Base-by-base conservation (phyloP, 2,113 vertebrate genomes). In the Odontesthes bonariensis region DNA sequence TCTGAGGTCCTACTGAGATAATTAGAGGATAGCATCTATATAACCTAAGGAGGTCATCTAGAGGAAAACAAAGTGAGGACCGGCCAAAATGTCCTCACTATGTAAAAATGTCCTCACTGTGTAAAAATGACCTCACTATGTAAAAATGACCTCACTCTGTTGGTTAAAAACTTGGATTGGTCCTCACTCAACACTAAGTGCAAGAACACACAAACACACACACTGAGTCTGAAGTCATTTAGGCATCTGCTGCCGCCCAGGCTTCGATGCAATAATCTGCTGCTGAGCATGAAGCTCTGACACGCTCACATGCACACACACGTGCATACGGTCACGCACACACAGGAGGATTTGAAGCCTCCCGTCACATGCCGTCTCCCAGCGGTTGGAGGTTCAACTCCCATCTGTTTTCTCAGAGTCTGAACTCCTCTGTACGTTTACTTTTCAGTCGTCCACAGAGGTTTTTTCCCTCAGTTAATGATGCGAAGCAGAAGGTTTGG, bases 191-290 rank as follows among this genome's bases (percentile, higher is more conserved):
- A n/a, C n/a, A n/a, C n/a, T n/a, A n/a, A n/a, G n/a, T n/a, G n/a
- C 8, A 57, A 11, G 13, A 35, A 66, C 70, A 65, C 81, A 52
- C 51, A 64, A 40, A 57, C 40, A 53, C 60, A 42, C 35, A 49
- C 65, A 67, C 0, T 2, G 2, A 70, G 54, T 55, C 66, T 68
- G 40, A 70, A 76, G 69, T 80, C 75, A 77, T 82, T 75, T 75
- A 55, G 65, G 60, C 66, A 74, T 56, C 56, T 55, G 65, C 46
- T 67, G 73, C 77, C 81, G 84, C 49, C 16, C 3, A 65, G 71
- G 69, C 80, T 74, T 55, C 76, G 35, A 20, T 40, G 76, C 69
- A 77, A 74, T 77, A 64, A 84, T 75, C 81, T 75, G 58, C 58
- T 68, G 73, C 73, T 78, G 83, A 69, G 27, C 49, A 65, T 4